phyloP scores from a whole-genome alignment of 2,113 vertebrate genomes.

The Fukomys damarensis region DNA sequence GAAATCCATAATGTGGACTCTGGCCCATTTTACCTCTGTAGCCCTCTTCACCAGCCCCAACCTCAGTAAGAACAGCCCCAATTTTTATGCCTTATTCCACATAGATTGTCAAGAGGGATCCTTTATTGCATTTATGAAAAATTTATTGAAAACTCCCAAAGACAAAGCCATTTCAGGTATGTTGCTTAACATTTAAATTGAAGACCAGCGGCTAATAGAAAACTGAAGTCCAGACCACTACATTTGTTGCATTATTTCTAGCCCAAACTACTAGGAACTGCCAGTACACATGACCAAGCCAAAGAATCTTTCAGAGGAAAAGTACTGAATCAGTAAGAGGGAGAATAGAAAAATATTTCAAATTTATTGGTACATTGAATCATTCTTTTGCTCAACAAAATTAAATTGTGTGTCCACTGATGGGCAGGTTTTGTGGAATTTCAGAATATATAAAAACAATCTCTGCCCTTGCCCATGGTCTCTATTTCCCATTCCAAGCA shows the following conservation, averaged over 20 bases:
- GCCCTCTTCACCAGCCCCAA: no score
- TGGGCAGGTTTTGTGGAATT: not conserved
- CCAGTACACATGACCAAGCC: not conserved
- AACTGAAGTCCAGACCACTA: not conserved
- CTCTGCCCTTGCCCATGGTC: not conserved
- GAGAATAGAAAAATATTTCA: not conserved
- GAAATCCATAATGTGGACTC: not conserved
- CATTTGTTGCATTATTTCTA: not conserved
- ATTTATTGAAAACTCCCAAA: not conserved
- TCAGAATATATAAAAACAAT: not conserved
- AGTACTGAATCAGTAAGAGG: not conserved
- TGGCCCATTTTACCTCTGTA: not conserved
- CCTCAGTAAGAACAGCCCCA: not conserved
- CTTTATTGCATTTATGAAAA: not conserved
- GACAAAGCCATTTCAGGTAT: slow-evolving; percentile 1
- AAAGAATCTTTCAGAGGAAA: not conserved
- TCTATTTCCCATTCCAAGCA: not conserved
- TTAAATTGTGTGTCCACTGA: not conserved
- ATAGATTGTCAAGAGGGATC: not conserved
- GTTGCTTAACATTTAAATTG: not conserved
- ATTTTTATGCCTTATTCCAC: not conserved
- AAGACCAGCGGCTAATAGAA: not conserved
- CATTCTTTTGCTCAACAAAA: not conserved
- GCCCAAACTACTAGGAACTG: not conserved
- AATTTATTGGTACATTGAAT: not conserved